These are phyloP conservation scores for Solenopsis invicta DNA, from an alignment of 1,140 invertebrate species.

Conservation along the genomic window DNA sequence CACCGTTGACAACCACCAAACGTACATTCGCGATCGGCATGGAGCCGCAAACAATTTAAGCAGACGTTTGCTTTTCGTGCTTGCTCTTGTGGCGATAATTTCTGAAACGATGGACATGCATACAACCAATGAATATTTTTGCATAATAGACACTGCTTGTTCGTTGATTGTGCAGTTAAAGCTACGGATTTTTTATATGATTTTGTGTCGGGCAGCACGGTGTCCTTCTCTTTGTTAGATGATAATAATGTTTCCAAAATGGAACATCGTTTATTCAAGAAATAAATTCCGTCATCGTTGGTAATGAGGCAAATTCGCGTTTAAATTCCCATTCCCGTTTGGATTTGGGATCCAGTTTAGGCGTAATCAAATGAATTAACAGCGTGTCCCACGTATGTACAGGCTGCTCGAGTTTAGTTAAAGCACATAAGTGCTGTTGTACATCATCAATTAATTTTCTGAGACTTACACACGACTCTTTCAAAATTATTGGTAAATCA, in stretches of 20 bases:
- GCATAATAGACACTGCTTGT: background rate
- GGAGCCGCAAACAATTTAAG: no score
- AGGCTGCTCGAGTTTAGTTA: background rate
- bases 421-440: background rate
- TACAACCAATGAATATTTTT: background rate
- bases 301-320: background rate
- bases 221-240: background rate
- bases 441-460: background rate
- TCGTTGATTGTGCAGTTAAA: background rate
- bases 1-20: no score
- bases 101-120: background rate
- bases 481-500: background rate
- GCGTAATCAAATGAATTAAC: background rate
- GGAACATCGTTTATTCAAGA: background rate
- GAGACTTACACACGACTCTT: background rate
- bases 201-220: background rate
- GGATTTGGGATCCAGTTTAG: background rate
- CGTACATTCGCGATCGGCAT: no score
- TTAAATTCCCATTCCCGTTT: background rate
- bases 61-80: no score
- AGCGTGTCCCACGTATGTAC: background rate
- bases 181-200: background rate
- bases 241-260: background rate
- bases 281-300: background rate
- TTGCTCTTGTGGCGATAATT: background rate